A percentile compares a stretch with the other conserved stretches of the same genome.
phyloP scores from a whole-genome alignment of 2,113 vertebrate genomes.

The Tenebrosternarchus preto region DNA sequence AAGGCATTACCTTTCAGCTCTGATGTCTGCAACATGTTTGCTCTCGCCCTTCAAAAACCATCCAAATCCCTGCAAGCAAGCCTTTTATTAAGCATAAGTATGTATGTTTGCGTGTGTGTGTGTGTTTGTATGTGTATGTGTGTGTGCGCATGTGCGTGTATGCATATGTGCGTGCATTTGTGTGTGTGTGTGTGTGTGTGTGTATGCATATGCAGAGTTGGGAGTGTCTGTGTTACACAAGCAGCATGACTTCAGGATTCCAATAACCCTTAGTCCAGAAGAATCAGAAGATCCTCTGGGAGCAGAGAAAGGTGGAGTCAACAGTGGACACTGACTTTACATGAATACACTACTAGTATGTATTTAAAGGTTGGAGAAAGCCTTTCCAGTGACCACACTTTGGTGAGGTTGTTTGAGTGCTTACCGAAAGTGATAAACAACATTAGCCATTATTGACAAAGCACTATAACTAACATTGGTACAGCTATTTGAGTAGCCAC shows the following conservation, averaged over 20 bases:
- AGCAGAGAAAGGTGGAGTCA: neutral
- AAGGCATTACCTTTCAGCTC: slow-evolving; percentile 23
- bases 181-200: neutral
- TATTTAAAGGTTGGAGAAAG: too few species aligned
- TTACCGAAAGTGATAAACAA: neutral
- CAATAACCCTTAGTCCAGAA: neutral
- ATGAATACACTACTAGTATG: too few species aligned
- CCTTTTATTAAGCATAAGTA: neutral
- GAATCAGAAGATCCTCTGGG: too few species aligned
- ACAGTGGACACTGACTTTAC: slow-evolving; percentile 9
- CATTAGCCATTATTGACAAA: too few species aligned
- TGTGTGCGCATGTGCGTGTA: neutral
- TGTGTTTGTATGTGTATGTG: neutral
- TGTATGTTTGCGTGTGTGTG: neutral
- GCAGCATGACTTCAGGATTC: slow-evolving; percentile 23
- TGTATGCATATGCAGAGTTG: neutral
- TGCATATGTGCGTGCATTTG: neutral
- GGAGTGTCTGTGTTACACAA: slow-evolving; percentile 37
- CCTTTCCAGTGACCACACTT: too few species aligned
- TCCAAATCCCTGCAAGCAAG: neutral
- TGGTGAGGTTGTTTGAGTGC: too few species aligned
- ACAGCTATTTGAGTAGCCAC: neutral
- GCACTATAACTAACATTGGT: neutral
- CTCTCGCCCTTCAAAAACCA: slow-evolving; percentile 1
- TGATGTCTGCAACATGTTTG: slow-evolving; percentile 8